phyloP scores from a whole-genome alignment of 1,140 invertebrate genomes.

The Bombus confusus region DNA sequence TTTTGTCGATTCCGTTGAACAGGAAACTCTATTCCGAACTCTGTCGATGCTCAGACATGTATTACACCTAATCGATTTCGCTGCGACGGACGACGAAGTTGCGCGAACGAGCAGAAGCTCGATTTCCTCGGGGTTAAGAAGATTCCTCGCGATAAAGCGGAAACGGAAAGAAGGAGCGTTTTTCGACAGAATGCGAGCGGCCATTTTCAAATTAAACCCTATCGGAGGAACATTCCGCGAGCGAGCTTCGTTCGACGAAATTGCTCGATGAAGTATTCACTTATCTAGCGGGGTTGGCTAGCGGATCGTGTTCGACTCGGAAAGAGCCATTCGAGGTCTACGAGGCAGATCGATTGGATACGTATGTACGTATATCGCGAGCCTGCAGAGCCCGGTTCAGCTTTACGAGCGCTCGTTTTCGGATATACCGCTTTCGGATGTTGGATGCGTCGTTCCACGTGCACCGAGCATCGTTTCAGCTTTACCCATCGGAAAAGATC shows the following conservation, averaged over 20 bases:
- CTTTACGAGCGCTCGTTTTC: slow-evolving; percentile 51
- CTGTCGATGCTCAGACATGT: not conserved
- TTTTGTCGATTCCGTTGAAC: not conserved
- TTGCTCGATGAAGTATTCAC: slow-evolving; percentile 26
- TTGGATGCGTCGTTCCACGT: slow-evolving; percentile 26
- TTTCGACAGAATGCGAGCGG: not conserved
- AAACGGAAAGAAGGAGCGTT: not conserved
- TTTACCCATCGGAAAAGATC: slow-evolving; percentile 6
- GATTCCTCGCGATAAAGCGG: not conserved
- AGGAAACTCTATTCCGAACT: not conserved
- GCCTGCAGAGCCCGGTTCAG: not conserved
- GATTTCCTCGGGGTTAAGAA: not conserved
- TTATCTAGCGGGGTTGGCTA: not conserved
- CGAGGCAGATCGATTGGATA: slow-evolving; percentile 29
- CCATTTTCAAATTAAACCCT: slow-evolving; percentile 29
- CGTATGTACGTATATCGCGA: slow-evolving; percentile 10
- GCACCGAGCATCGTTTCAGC: not conserved
- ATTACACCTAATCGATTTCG: not conserved
- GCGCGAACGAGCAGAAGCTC: not conserved
- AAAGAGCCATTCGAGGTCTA: not conserved
- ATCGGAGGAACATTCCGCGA: not conserved
- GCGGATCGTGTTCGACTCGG: not conserved
- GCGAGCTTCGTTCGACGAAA: slow-evolving; percentile 19
- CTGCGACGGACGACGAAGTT: not conserved
- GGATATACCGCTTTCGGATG: slow-evolving; percentile 37